Percentiles rank a stretch among this genome's conserved stretches.
Evolutionary conservation across 2,797 vertebrate genomes (phyloP).

Genomic region (Mycteria americana): DNA sequence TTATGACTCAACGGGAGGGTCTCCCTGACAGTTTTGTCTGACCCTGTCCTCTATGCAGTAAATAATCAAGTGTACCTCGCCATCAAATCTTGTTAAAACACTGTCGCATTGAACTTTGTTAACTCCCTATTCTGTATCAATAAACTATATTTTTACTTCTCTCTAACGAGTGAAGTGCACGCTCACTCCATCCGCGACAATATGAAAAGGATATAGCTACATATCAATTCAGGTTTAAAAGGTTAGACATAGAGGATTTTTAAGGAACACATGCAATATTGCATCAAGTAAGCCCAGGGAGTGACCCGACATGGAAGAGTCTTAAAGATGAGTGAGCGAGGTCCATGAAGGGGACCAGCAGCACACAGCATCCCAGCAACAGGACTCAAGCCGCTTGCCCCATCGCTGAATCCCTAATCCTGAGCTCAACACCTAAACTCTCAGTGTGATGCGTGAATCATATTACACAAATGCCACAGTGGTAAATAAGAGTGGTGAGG

Average conservation of each 20-base stretch:
- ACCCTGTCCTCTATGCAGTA: too few relatives aligned
- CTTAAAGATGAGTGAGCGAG: not conserved
- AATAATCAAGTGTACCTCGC: too few relatives aligned
- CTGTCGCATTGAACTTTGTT: too few relatives aligned
- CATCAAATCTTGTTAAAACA: too few relatives aligned
- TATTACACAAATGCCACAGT: not conserved
- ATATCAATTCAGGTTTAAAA: not conserved
- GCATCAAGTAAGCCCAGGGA: not conserved
- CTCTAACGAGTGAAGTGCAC: too few relatives aligned
- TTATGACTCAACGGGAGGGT: too few relatives aligned
- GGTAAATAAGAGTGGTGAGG: not conserved
- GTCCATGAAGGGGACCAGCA: not conserved
- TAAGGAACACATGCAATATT: not conserved
- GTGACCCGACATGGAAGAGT: not conserved
- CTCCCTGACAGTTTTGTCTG: too few relatives aligned
- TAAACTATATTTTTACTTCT: too few relatives aligned
- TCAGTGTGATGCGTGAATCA: not conserved
- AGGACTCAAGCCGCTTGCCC: not conserved
- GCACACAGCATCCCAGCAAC: not conserved
- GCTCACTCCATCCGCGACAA: too few relatives aligned
- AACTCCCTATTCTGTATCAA: too few relatives aligned
- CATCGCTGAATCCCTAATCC: not conserved
- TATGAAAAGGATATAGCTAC: not conserved
- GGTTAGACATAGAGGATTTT: not conserved
- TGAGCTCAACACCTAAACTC: not conserved